Conservation (phyloP, 2,797 vertebrate species). For the Halcyon badia region DNA sequence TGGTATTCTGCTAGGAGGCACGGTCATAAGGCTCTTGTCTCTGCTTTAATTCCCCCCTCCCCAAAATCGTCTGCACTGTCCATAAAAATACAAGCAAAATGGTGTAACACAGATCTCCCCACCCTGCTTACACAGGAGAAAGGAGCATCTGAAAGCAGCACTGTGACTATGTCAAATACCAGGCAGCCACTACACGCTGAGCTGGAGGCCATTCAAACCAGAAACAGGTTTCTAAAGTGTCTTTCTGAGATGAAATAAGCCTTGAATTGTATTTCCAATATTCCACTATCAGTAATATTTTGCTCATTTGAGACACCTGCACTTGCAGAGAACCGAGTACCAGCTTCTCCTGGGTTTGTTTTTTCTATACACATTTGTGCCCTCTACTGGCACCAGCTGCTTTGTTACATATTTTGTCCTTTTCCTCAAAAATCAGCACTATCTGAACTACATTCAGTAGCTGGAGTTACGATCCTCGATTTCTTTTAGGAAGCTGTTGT, state of each 20-base stretch:
- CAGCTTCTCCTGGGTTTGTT: neutral
- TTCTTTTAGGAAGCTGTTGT: neutral
- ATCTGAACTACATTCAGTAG: neutral
- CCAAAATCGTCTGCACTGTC: rapidly evolving
- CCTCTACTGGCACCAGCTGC: slow-evolving; percentile 53
- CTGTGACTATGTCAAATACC: neutral
- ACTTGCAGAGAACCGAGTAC: neutral
- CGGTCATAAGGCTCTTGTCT: rapidly evolving
- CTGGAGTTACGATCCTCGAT: neutral
- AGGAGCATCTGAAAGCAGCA: neutral
- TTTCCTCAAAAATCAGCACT: neutral
- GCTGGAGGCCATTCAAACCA: neutral
- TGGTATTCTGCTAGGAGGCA: neutral
- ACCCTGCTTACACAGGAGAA: neutral
- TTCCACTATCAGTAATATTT: neutral
- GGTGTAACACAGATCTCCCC: neutral
- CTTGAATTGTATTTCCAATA: neutral
- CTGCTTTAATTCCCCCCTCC: neutral
- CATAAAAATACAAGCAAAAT: neutral
- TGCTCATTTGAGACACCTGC: neutral
- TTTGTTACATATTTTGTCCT: neutral
- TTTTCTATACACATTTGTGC: slow-evolving; percentile 54
- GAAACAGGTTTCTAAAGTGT: neutral
- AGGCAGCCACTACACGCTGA: neutral
- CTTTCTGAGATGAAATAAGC: neutral